Percentiles rank a stretch among this genome's conserved stretches.
Evolutionary conservation across 1,140 invertebrate genomes (phyloP).

Genomic region (Bombus breviceps): DNA sequence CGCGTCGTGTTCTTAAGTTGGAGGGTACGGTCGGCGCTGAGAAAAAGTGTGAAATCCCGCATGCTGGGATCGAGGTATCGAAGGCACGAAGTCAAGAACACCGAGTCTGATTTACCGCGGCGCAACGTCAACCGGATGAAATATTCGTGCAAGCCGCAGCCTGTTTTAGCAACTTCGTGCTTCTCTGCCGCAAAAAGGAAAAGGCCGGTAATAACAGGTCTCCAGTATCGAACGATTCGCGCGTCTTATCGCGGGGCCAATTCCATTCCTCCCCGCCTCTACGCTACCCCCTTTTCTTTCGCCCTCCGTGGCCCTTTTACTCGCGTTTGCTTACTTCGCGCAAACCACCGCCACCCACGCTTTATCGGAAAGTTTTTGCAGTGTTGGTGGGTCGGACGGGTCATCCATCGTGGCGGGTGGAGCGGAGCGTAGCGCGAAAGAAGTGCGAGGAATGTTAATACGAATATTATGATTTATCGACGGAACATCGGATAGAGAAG

Average conservation of each 20-base stretch:
- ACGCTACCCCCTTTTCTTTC: not conserved
- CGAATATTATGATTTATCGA: constrained; percentile 82
- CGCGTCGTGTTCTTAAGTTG: not conserved
- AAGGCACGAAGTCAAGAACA: constrained; percentile 38
- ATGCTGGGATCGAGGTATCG: constrained; percentile 37
- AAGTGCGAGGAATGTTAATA: constrained; percentile 82
- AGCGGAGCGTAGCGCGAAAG: constrained; percentile 66
- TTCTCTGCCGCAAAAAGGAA: constrained; percentile 18
- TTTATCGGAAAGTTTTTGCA: constrained; percentile 54
- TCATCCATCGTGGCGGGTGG: constrained; percentile 71
- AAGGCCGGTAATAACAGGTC: constrained; percentile 51
- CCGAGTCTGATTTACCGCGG: constrained; percentile 47
- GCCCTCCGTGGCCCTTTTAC: not conserved
- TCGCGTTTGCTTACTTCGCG: constrained; percentile 52
- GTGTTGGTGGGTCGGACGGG: constrained; percentile 61
- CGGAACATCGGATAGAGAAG: constrained; percentile 70
- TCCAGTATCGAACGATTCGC: constrained; percentile 53
- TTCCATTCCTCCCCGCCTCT: constrained; percentile 25
- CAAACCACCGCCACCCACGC: constrained; percentile 45
- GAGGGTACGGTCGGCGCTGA: not conserved
- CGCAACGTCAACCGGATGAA: constrained; percentile 47
- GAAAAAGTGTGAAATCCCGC: constrained; percentile 21
- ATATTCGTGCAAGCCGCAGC: constrained; percentile 38
- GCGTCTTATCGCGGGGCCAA: constrained; percentile 42
- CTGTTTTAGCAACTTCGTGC: constrained; percentile 51